phyloP scores from a whole-genome alignment of 2,888 invertebrate species.

The Eristalinus aeneus region DNA sequence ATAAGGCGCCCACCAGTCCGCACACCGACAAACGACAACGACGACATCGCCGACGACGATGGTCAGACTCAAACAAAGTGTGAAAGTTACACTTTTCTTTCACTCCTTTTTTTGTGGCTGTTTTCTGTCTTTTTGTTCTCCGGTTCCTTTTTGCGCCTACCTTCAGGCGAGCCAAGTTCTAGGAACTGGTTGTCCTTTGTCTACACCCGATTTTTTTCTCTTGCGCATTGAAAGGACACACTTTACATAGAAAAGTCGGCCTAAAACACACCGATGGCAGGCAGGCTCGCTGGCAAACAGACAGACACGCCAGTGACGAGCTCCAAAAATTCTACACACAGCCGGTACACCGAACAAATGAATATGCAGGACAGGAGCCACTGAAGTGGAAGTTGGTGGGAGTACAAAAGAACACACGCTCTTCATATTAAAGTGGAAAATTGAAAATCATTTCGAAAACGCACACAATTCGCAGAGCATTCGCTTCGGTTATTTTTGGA shows the following conservation, averaged over 20 bases:
- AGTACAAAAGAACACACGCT: neutral
- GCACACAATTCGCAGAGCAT: neutral
- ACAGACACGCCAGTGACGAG: neutral
- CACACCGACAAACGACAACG: slow-evolving; percentile 44
- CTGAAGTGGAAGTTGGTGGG: neutral
- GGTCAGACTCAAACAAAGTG: slow-evolving; percentile 47
- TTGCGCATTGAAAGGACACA: neutral
- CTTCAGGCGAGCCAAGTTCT: neutral
- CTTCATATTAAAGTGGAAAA: neutral
- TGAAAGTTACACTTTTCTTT: slow-evolving; percentile 63
- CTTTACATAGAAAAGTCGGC: neutral
- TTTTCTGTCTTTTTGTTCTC: neutral
- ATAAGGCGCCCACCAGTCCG: slow-evolving; percentile 60
- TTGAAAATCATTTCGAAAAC: neutral
- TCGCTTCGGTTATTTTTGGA: neutral
- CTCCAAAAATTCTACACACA: neutral
- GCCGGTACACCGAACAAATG: neutral
- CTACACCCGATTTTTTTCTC: neutral
- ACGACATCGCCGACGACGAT: too few species aligned
- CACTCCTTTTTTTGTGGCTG: slow-evolving; percentile 13
- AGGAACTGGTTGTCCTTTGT: slow-evolving; percentile 2
- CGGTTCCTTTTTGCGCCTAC: neutral
- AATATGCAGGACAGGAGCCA: neutral
- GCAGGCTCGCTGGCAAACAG: neutral
- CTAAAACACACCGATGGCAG: neutral